Percentiles rank a stretch among this genome's conserved stretches.
Evolutionary conservation across 2,113 vertebrate genomes (phyloP).

Genomic region (Rhegmatorhina hoffmannsi): DNA sequence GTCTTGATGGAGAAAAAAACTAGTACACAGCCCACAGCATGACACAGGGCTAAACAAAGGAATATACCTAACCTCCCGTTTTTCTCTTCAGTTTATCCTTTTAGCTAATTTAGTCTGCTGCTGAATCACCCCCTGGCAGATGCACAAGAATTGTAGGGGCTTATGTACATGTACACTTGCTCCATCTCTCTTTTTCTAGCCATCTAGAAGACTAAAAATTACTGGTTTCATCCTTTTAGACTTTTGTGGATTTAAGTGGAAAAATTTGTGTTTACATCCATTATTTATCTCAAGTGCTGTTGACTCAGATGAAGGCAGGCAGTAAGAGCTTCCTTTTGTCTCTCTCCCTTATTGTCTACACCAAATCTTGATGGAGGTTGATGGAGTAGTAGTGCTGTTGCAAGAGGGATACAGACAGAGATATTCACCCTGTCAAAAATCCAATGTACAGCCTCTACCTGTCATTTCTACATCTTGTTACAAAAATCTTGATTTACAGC

Average conservation of each 20-base stretch:
- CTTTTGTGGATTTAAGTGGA: background rate
- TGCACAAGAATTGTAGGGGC: fast-evolving
- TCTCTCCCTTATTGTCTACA: background rate
- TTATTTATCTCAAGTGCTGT: background rate
- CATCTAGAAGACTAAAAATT: background rate
- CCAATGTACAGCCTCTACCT: background rate
- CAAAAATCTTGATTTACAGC: background rate
- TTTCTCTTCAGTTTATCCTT: background rate
- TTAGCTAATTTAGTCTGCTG: background rate
- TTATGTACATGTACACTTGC: fast-evolving
- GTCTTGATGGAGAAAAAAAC: background rate
- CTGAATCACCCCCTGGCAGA: background rate
- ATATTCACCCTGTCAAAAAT: background rate
- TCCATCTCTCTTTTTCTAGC: background rate
- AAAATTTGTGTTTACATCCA: background rate
- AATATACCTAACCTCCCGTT: background rate
- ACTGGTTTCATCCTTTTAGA: background rate
- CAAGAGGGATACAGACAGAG: background rate
- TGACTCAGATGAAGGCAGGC: background rate
- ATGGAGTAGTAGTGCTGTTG: background rate
- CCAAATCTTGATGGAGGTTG: background rate
- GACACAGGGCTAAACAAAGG: background rate
- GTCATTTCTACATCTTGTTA: background rate
- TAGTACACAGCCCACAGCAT: background rate
- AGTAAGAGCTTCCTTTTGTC: background rate